These are phyloP conservation scores for Ectropis grisescens DNA, from an alignment of 1,140 invertebrate genomes.

Conservation along the genomic window DNA sequence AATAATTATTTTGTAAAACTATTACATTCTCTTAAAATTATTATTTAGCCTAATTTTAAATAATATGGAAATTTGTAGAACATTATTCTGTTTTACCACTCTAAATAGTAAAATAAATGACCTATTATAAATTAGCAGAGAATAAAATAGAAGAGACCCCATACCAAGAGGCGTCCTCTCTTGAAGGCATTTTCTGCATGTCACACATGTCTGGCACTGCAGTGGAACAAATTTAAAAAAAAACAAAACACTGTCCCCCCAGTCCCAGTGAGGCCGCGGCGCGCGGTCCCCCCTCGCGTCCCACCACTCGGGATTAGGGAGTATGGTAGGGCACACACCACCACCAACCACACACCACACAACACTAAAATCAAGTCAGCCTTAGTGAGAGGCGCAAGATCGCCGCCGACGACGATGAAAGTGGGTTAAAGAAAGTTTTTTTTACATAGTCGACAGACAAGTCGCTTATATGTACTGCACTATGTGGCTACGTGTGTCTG, in stretches of 20 bases:
- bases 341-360: slow-evolving; percentile 45
- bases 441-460: slow-evolving; percentile 45
- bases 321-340: slow-evolving; percentile 60
- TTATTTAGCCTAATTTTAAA: too few species aligned
- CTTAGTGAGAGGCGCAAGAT: slow-evolving; percentile 54
- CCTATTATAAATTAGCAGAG: too few species aligned
- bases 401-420: slow-evolving; percentile 48
- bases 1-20: too few species aligned
- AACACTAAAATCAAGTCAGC: slow-evolving; percentile 47
- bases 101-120: too few species aligned
- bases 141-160: slow-evolving; percentile 9
- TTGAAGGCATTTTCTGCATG: slow-evolving; percentile 62
- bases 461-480: slow-evolving; percentile 45
- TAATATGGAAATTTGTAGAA: too few species aligned
- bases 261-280: slow-evolving; percentile 31
- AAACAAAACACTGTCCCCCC: slow-evolving; percentile 50
- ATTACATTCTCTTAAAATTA: too few species aligned
- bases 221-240: slow-evolving; percentile 35
- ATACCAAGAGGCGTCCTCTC: slow-evolving; percentile 61
- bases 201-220: slow-evolving; percentile 44
- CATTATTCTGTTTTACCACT: too few species aligned
- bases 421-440: slow-evolving; percentile 69
- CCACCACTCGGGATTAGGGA: slow-evolving; percentile 54
- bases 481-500: slow-evolving; percentile 28
- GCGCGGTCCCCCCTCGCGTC: slow-evolving; percentile 43